A percentile compares a stretch with the other conserved stretches of the same genome.
phyloP scores from a whole-genome alignment of 2,888 invertebrate genomes.

The Junonia oenone region DNA sequence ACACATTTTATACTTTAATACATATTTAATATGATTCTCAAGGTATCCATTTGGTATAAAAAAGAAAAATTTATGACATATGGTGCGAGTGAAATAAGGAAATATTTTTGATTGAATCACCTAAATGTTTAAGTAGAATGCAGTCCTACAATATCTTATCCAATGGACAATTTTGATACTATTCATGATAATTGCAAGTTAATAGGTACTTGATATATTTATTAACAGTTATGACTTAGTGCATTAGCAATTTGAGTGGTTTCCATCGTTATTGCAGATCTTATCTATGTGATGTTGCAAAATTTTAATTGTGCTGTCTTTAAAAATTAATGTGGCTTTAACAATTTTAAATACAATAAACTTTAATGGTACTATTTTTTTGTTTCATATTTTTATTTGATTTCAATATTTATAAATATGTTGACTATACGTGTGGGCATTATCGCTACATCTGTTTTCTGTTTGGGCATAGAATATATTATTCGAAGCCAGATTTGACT shows the following conservation, averaged over 20 bases:
- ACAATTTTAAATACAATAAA: too few species aligned
- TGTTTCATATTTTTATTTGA: too few species aligned
- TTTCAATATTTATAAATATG: too few species aligned
- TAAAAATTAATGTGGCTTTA: too few species aligned
- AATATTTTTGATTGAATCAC: background rate
- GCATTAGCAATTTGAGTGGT: background rate
- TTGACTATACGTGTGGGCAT: too few species aligned
- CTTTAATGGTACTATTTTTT: too few species aligned
- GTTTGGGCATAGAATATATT: too few species aligned
- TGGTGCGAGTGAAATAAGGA: background rate
- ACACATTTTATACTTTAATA: conserved; percentile 8
- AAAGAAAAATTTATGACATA: background rate
- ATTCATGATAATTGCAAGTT: background rate
- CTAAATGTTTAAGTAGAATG: background rate
- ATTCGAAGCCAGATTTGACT: too few species aligned
- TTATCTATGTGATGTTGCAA: background rate
- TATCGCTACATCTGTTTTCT: too few species aligned
- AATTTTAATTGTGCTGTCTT: too few species aligned
- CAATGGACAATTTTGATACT: background rate
- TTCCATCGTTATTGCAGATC: background rate
- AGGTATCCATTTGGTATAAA: background rate
- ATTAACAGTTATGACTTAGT: background rate
- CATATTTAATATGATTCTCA: background rate
- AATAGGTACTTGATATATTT: background rate
- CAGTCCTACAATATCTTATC: background rate